These are phyloP conservation scores for Limnephilus rhombicus DNA, from an alignment of 2,888 invertebrate species.

Conservation along the genomic window DNA sequence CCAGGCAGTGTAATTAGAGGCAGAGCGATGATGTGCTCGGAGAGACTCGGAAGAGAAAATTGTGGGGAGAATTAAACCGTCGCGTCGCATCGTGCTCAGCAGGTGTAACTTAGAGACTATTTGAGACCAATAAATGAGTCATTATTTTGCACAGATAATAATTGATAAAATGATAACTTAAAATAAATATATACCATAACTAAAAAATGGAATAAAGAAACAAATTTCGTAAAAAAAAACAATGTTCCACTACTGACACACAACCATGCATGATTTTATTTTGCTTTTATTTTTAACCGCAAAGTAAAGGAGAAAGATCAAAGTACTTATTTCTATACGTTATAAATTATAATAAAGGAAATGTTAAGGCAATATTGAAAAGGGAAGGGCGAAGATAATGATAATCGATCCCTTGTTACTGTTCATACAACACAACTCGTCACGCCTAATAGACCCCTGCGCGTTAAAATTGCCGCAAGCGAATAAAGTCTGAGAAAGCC, in stretches of 20 bases:
- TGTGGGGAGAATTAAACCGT: background rate
- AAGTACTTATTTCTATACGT: background rate
- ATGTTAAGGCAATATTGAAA: slow-evolving; percentile 4
- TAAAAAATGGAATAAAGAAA: background rate
- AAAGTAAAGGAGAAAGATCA: background rate
- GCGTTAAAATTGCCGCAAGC: slow-evolving; percentile 29
- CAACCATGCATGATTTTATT: background rate
- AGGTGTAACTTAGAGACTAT: slow-evolving; percentile 5
- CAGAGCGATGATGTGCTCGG: slow-evolving; percentile 16
- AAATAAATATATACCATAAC: background rate
- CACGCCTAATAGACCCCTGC: slow-evolving; percentile 18
- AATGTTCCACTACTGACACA: background rate
- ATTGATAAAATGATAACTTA: background rate
- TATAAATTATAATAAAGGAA: background rate
- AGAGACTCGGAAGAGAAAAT: slow-evolving; percentile 23
- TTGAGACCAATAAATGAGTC: background rate
- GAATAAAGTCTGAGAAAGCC: slow-evolving; percentile 2
- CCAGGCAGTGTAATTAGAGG: slow-evolving; percentile 44
- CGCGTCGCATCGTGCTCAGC: slow-evolving; percentile 5
- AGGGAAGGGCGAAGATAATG: background rate
- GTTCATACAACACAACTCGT: slow-evolving; percentile 6
- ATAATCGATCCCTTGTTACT: slow-evolving; percentile 22
- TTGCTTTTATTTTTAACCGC: background rate
- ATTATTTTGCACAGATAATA: background rate
- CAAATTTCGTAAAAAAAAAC: too few species aligned